These are phyloP conservation scores for Drosophila subobscura DNA, from an alignment of 1,140 invertebrate species.

Conservation along the genomic window DNA sequence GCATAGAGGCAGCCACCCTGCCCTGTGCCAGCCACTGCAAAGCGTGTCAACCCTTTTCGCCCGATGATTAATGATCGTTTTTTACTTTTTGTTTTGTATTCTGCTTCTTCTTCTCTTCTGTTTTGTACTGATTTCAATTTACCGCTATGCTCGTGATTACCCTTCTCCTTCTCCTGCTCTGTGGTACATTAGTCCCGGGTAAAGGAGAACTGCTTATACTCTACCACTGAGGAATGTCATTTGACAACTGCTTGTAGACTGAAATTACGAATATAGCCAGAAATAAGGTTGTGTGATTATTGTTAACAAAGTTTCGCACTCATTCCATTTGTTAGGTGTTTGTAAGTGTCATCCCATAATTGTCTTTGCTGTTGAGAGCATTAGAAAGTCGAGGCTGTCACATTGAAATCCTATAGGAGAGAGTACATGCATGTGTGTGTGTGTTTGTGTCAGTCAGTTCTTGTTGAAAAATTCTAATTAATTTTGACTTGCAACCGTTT, in stretches of 20 bases:
- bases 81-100: constrained; percentile 38
- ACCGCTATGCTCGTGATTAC: constrained; percentile 32
- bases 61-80: constrained; percentile 76
- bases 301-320: too few relatives aligned
- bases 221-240: not conserved
- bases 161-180: not conserved
- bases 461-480: constrained; percentile 79
- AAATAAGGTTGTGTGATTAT: too few relatives aligned
- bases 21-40: constrained; percentile 39
- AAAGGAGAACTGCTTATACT: not conserved
- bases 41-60: constrained; percentile 75
- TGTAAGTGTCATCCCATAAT: too few relatives aligned
- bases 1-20: constrained; percentile 30
- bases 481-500: constrained; percentile 81
- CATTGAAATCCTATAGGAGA: not conserved
- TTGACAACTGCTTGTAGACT: not conserved
- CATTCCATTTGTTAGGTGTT: too few relatives aligned
- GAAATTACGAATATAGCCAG: too few relatives aligned
- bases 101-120: constrained; percentile 37
- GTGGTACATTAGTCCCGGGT: too few relatives aligned
- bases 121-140: constrained; percentile 80
- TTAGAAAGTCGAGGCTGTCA: too few relatives aligned
- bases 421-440: constrained; percentile 20
- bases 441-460: not conserved
- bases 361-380: not conserved